Evolutionary conservation across 2,113 vertebrate species (phyloP).

Genomic region (Chloropsis hardwickii): DNA sequence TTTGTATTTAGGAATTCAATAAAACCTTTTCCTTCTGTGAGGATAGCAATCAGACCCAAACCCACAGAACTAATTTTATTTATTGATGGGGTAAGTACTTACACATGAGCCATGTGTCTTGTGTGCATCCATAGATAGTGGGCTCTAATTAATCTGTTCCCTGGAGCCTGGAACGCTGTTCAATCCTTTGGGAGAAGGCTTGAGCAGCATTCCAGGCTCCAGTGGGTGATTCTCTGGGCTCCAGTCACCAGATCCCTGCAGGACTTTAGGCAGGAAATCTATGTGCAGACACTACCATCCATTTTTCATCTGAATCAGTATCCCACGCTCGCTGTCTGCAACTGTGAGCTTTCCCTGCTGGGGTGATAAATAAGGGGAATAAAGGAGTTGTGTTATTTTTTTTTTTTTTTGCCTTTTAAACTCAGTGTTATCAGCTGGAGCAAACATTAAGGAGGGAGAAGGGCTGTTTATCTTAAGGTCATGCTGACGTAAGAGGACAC

Average conservation of each 20-base stretch:
- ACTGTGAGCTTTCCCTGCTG: background rate
- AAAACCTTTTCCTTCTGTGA: background rate
- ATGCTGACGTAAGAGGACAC: background rate
- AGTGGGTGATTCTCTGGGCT: background rate
- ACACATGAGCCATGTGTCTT: fast-evolving
- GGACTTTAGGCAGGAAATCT: background rate
- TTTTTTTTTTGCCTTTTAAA: background rate
- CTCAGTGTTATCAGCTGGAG: background rate
- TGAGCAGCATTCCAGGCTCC: too few species aligned
- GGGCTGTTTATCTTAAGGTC: conserved; percentile 1
- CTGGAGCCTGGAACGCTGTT: background rate
- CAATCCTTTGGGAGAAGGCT: background rate
- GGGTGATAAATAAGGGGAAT: background rate
- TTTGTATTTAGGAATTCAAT: background rate
- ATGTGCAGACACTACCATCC: background rate
- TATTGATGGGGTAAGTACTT: background rate
- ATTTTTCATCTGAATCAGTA: background rate
- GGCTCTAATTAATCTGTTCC: background rate
- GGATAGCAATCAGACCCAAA: background rate
- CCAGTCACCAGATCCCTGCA: background rate
- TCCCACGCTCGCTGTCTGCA: background rate
- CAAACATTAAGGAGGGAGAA: background rate
- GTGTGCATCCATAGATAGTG: background rate
- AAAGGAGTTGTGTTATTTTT: background rate
- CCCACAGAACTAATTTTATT: background rate